Evolutionary conservation across 1,140 invertebrate species (phyloP), one percentile per base, ranked within the genome.

Genomic region (Drosophila murphyi): DNA sequence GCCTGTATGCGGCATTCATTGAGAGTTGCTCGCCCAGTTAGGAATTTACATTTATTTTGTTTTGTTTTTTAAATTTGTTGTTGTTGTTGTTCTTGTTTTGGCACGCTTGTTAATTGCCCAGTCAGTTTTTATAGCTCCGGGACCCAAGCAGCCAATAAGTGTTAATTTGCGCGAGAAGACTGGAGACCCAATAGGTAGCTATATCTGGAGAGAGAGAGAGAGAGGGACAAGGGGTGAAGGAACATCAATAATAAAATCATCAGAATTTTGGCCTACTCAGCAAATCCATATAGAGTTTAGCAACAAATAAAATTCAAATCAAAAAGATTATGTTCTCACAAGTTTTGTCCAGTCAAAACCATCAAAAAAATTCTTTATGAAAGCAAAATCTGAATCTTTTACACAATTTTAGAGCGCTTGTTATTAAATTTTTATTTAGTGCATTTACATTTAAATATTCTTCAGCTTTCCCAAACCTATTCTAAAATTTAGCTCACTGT

Each of bases 101-200:
- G 56, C 69, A 78, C 60, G 75, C 74, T 68, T 72, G 78, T 81
- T 86, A 86, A 85, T 82, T 85, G 82, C 82, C 61, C 81, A 82
- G 59, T 82, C 82, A 48, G 69, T 69, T 81, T 86, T 85, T 81
- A 85, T 81, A 20, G 70, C 69, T 68, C 52, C 62, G 7, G 54
- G 12, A 20, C 39, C 54, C 37, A 63, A 62, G 57, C 45, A 72
- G 69, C 43, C 60, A 68, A 45, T 47, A 83, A 72, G 80, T 83
- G 81, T 76, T 83, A 76, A 85, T 77, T 62, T 69, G 48, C 52
- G 34, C 47, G 31, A 31, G 55, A 50, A 47, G 35, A 37, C 35
- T 47, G 20, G 45, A 43, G n/a, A 51, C 20, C 20, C 20, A 20
- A 20, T 20, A 20, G 20, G 0, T 20, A 20, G 20, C 20, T 20